Percentiles rank a stretch among this genome's conserved stretches.
Conservation (phyloP, 2,797 vertebrate genomes). For the Crax fasciolata region DNA sequence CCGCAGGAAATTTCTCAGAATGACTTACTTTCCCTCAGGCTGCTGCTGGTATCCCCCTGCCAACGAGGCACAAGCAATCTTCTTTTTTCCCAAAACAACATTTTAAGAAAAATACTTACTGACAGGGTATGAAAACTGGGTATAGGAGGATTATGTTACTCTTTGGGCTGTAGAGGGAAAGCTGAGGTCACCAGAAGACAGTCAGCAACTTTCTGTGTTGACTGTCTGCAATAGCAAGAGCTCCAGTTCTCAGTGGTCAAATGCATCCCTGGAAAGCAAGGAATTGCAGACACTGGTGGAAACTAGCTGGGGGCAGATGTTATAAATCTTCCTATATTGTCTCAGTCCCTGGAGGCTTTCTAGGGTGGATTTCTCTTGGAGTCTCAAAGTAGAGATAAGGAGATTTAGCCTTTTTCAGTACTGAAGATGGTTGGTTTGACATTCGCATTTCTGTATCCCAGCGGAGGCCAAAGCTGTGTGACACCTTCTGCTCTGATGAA, state of each 20-base stretch:
- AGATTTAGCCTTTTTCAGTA: neutral
- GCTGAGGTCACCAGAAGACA: neutral
- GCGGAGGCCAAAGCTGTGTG: accelerated
- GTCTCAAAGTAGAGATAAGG: neutral
- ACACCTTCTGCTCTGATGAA: neutral
- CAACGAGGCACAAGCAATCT: neutral
- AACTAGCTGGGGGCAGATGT: neutral
- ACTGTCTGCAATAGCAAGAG: neutral
- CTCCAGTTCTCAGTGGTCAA: neutral
- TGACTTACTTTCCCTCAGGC: neutral
- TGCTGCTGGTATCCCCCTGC: neutral
- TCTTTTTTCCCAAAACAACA: neutral
- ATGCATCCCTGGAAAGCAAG: neutral
- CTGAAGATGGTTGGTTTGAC: neutral
- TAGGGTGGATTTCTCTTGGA: neutral
- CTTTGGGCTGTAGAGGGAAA: neutral
- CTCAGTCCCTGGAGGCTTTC: neutral
- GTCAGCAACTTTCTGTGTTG: neutral
- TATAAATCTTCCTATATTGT: neutral
- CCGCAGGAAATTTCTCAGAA: neutral
- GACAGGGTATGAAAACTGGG: neutral
- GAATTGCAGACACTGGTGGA: neutral
- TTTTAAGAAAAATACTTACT: neutral
- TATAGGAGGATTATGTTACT: neutral
- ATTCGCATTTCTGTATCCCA: neutral